phyloP scores from a whole-genome alignment of 2,797 vertebrate genomes.

The Sebastes steindachneri region DNA sequence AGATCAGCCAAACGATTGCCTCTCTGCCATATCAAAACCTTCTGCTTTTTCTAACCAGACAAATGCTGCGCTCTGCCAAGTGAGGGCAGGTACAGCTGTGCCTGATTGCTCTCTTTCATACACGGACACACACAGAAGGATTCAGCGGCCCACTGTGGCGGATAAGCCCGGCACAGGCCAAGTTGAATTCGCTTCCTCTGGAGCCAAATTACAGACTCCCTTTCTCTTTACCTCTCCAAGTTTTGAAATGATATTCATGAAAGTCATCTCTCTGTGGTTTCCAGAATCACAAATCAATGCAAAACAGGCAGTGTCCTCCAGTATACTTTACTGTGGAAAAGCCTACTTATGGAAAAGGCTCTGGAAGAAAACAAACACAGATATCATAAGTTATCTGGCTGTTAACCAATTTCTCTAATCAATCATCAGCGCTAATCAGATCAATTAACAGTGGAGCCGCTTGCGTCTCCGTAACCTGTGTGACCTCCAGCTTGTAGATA shows the following conservation, averaged over 20 bases:
- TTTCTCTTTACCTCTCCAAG: constrained; percentile 11
- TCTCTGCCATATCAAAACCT: constrained; percentile 75
- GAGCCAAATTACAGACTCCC: background rate
- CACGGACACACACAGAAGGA: background rate
- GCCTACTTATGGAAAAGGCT: background rate
- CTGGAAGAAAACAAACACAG: constrained; percentile 4
- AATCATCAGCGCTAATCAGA: constrained; percentile 42
- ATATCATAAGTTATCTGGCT: constrained; percentile 2
- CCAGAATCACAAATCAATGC: constrained; percentile 7
- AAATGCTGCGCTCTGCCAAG: constrained; percentile 71
- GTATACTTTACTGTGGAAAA: background rate
- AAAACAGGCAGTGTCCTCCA: background rate
- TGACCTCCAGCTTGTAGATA: constrained; percentile 56
- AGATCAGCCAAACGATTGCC: constrained; percentile 75
- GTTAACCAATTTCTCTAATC: constrained; percentile 34
- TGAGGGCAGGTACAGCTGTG: constrained; percentile 74
- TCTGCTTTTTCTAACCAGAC: constrained; percentile 72
- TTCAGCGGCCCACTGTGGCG: constrained; percentile 1
- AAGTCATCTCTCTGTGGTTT: constrained; percentile 10
- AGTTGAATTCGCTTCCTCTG: background rate
- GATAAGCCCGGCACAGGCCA: background rate
- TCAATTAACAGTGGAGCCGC: constrained; percentile 48
- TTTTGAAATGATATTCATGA: constrained; percentile 24
- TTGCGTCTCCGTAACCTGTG: constrained; percentile 52
- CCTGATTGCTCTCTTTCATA: constrained; percentile 53